Evolutionary conservation across 2,888 invertebrate genomes (phyloP).

Genomic region (Eupithecia tripunctaria): DNA sequence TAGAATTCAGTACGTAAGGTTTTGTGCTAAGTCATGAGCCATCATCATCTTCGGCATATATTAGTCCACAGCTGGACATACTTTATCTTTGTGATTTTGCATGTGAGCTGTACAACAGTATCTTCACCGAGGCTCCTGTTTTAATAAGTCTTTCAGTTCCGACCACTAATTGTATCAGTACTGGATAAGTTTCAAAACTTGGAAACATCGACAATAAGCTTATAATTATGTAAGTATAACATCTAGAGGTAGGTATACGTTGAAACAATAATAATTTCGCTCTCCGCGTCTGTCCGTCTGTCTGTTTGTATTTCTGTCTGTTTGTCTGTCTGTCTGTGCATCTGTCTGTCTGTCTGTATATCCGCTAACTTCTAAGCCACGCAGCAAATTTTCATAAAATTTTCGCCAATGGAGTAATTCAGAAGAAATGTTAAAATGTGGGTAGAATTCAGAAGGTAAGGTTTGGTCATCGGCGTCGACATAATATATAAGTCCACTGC

Average conservation of each 20-base stretch:
- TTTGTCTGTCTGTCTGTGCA: too few species aligned
- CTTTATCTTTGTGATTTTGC: too few species aligned
- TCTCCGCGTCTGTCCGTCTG: not conserved
- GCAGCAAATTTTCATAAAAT: not conserved
- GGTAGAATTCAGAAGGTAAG: not conserved
- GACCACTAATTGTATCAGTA: slow-evolving; percentile 10
- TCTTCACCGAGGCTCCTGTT: not conserved
- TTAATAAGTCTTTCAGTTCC: not conserved
- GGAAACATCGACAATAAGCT: slow-evolving; percentile 26
- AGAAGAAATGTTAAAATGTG: not conserved
- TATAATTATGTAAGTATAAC: too few species aligned
- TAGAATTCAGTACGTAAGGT: too few species aligned
- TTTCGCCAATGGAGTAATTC: not conserved
- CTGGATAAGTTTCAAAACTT: slow-evolving; percentile 16
- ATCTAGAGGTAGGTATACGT: too few species aligned
- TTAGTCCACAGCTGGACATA: too few species aligned
- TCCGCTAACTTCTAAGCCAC: not conserved
- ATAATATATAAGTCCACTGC: not conserved
- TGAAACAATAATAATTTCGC: not conserved
- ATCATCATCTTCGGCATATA: too few species aligned
- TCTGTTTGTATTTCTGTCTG: too few species aligned
- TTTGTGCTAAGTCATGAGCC: too few species aligned
- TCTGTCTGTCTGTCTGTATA: not conserved
- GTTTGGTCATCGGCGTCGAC: not conserved
- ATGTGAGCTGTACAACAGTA: not conserved